phyloP scores from a whole-genome alignment of 2,888 invertebrate genomes.

The Tenthredo scrophulariae region DNA sequence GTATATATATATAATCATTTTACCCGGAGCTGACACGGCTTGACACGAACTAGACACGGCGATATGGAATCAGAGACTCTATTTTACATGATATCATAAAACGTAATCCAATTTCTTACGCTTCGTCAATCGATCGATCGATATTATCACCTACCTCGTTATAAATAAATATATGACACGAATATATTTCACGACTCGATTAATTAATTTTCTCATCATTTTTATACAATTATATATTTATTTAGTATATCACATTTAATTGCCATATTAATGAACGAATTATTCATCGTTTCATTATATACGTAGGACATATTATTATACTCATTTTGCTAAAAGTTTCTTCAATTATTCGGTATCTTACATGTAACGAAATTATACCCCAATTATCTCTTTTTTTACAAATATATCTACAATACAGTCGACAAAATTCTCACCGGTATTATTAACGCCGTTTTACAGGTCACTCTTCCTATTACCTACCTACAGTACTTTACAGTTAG shows the following conservation, averaged over 20 bases:
- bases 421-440: neutral
- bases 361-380: no score
- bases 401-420: no score
- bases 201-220: no score
- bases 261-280: neutral
- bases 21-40: neutral
- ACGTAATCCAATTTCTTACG: conserved; percentile 4
- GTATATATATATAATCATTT: neutral
- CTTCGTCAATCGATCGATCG: neutral
- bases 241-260: neutral
- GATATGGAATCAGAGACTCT: neutral
- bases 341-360: no score
- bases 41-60: conserved; percentile 6
- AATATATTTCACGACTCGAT: neutral
- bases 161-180: neutral
- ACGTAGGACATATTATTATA: neutral
- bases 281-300: neutral
- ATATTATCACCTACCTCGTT: neutral
- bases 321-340: neutral
- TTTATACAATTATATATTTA: no score
- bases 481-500: neutral
- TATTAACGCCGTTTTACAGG: neutral
- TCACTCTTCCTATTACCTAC: neutral
- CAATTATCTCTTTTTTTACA: no score
- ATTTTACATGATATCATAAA: neutral